These are phyloP conservation scores for Lampris megalopsis DNA, from an alignment of 2,113 vertebrate species.

Conservation along the genomic window DNA sequence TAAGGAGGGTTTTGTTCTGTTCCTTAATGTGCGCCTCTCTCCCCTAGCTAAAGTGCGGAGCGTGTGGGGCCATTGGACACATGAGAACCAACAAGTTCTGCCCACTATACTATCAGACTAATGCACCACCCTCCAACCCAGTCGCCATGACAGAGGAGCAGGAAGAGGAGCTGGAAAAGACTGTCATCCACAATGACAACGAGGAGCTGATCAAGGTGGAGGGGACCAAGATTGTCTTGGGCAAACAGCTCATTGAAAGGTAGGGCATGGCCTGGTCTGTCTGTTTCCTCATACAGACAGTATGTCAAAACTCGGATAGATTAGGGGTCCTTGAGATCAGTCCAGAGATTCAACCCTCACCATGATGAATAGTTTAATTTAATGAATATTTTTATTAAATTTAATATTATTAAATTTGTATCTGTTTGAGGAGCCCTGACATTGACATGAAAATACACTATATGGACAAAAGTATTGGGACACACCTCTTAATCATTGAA, in stretches of 20 bases:
- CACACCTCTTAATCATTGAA: no score
- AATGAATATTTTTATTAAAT: no score
- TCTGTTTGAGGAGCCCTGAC: no score
- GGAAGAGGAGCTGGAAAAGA: constrained; percentile 98
- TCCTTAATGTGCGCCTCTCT: constrained; percentile 66
- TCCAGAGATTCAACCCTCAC: no score
- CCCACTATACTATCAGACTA: constrained; percentile 98
- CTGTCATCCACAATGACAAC: constrained; percentile 97
- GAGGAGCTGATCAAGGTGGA: constrained; percentile 99
- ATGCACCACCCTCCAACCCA: constrained; percentile 96
- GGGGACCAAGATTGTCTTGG: constrained; percentile 97
- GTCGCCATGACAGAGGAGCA: constrained; percentile 99
- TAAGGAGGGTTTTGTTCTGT: constrained; percentile 24
- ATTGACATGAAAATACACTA: no score
- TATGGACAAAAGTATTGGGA: no score
- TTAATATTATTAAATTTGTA: no score
- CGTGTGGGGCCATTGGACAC: constrained; percentile 97
- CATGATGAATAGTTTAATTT: no score
- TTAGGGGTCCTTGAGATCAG: no score
- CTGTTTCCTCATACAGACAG: background rate
- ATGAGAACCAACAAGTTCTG: constrained; percentile 99
- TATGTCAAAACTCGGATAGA: background rate
- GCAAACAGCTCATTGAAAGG: constrained; percentile 98
- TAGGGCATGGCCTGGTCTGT: constrained; percentile 50
- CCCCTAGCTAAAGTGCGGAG: constrained; percentile 94